Conservation (phyloP, 2,888 invertebrate species). For the Rugalucina vietnamica region DNA sequence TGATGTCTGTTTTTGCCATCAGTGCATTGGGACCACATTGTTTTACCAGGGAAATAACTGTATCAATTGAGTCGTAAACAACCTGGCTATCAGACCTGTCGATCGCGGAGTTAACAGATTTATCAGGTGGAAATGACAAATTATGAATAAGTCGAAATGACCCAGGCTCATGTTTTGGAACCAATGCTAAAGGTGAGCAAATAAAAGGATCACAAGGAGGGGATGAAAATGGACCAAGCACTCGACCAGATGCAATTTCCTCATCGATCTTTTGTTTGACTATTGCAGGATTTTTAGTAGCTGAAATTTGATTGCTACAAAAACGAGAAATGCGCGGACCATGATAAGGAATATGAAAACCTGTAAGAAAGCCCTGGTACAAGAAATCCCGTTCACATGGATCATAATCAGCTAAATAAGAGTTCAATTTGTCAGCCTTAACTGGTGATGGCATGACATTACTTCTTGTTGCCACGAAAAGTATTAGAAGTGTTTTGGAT, state of each 20-base stretch:
- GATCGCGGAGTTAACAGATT: slow-evolving; percentile 32
- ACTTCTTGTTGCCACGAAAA: not conserved
- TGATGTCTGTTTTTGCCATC: slow-evolving; percentile 39
- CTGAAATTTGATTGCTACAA: not conserved
- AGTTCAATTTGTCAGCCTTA: not conserved
- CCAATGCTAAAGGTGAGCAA: slow-evolving; percentile 39
- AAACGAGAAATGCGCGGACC: not conserved
- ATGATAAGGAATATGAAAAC: not conserved
- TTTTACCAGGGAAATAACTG: slow-evolving; percentile 15
- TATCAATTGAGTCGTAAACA: slow-evolving; percentile 38
- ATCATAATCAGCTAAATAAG: not conserved
- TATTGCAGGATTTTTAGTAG: not conserved
- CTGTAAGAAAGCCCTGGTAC: not conserved
- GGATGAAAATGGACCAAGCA: slow-evolving; percentile 30
- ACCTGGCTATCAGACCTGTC: slow-evolving; percentile 13
- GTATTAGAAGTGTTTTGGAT: not conserved
- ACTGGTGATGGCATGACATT: not conserved
- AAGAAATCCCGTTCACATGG: not conserved
- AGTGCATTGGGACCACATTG: slow-evolving; percentile 7
- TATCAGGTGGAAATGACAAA: slow-evolving; percentile 30
- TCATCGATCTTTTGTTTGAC: no score
- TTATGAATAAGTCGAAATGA: slow-evolving; percentile 36
- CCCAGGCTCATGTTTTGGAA: slow-evolving; percentile 26
- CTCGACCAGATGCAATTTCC: slow-evolving; percentile 14
- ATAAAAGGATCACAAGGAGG: slow-evolving; percentile 20